phyloP scores from a whole-genome alignment of 1,140 invertebrate genomes.

The Nephotettix cincticeps region DNA sequence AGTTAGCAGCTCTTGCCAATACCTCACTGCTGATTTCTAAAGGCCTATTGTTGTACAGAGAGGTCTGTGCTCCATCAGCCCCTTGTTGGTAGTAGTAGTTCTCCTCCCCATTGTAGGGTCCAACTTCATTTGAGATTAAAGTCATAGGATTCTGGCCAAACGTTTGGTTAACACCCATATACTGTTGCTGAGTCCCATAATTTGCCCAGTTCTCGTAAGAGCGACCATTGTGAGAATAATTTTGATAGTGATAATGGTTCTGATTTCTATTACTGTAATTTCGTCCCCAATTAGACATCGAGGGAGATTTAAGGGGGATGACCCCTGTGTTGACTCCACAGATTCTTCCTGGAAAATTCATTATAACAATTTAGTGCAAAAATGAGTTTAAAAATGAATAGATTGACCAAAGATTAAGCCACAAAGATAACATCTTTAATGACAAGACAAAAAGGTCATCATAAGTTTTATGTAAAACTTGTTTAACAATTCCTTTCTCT shows the following conservation, averaged over 20 bases:
- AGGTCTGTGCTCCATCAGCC: not conserved
- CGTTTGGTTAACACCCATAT: not conserved
- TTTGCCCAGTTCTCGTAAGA: not conserved
- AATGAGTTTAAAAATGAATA: too few relatives aligned
- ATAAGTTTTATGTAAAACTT: too few relatives aligned
- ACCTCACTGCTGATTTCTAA: slow-evolving; percentile 20
- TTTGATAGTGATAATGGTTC: not conserved
- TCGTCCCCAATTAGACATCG: slow-evolving; percentile 15
- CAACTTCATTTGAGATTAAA: not conserved
- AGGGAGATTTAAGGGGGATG: not conserved
- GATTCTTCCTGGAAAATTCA: too few relatives aligned
- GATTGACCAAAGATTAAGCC: too few relatives aligned
- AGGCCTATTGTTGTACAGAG: not conserved
- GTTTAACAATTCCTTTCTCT: too few relatives aligned
- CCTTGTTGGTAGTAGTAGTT: not conserved
- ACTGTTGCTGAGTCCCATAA: not conserved
- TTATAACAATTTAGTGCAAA: too few relatives aligned
- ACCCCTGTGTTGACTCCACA: not conserved
- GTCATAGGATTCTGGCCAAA: not conserved
- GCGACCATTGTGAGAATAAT: not conserved
- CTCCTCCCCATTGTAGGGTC: not conserved
- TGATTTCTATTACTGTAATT: slow-evolving; percentile 9
- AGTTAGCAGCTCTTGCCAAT: slow-evolving; percentile 17
- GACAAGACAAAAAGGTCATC: too few relatives aligned
- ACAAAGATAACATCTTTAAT: too few relatives aligned